phyloP scores from a whole-genome alignment of 2,888 invertebrate species.

The Drosophila incognita region DNA sequence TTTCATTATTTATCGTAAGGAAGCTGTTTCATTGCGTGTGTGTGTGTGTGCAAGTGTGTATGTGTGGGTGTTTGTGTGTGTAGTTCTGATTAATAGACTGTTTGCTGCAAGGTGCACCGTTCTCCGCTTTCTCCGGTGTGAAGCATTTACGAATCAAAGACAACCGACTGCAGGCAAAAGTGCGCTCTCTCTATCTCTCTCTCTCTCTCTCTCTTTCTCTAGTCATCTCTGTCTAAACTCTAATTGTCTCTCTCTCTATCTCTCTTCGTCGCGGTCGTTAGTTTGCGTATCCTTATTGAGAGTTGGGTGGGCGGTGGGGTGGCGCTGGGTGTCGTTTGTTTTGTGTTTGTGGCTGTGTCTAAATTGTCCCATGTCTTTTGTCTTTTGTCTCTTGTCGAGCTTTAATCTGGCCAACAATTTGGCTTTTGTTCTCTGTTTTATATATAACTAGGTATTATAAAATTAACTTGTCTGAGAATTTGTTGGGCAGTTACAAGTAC shows the following conservation, averaged over 20 bases:
- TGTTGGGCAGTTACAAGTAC: not conserved
- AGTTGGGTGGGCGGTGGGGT: not conserved
- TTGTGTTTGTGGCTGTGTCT: conserved; percentile 32
- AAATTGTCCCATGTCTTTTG: conserved; percentile 40
- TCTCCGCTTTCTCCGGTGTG: conserved; percentile 20
- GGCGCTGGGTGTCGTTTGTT: conserved; percentile 1
- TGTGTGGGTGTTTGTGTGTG: conserved; percentile 21
- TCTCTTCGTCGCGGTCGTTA: not conserved
- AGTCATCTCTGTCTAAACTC: conserved; percentile 7
- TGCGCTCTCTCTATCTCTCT: conserved; percentile 15
- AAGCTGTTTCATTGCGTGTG: conserved; percentile 50
- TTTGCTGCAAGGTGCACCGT: conserved; percentile 70
- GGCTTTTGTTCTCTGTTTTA: conserved; percentile 8
- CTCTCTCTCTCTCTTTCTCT: not conserved
- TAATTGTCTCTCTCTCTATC: not conserved
- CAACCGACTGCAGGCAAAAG: conserved; percentile 42
- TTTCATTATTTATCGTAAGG: conserved; percentile 75
- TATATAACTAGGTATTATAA: conserved; percentile 24
- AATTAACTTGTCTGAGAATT: conserved; percentile 33
- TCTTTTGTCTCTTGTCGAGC: conserved; percentile 33
- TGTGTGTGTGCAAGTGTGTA: conserved; percentile 2
- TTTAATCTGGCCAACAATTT: conserved; percentile 49
- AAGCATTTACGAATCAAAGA: conserved; percentile 5
- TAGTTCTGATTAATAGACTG: conserved; percentile 67
- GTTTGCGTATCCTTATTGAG: conserved; percentile 49